Base-by-base conservation (phyloP, 1,140 invertebrate species). In the Magallana angulata region DNA sequence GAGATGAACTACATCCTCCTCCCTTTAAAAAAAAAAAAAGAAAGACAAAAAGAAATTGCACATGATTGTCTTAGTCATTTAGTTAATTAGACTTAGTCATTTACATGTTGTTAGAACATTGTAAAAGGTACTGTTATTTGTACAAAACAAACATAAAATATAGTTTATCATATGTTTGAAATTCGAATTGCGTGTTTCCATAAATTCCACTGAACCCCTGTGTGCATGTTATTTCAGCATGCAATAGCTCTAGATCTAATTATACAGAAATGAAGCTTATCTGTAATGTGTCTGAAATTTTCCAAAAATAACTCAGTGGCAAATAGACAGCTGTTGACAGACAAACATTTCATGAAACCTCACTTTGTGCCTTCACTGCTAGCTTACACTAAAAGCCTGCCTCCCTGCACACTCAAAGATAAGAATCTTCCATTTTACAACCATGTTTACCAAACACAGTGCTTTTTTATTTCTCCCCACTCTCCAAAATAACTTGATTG, bases 221-320 rank as follows among this genome's bases (percentile, higher is more conserved):
- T 48, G 36, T 48, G 36, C 36, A 48, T 5, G 5, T 48, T 48
- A 48, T 48, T 48, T 48, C 36, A 48, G 36, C 36, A 48, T 48
- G 36, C 36, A 48, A 48, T 76, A 30, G 18, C 24, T 11, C 36
- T 36, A 76, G 68, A 30, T 76, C 68, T 18, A 76, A 30, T 76
- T 76, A 76, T 9, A 76, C 68, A 76, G 36, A 76, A 76, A 76
- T 76, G 9, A 4, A 76, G 68, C 68, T 76, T 76, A 76, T 76
- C 68, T 76, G 9, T 76, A 48, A 48, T 12, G 11, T 36, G 68
- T 76, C 68, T 30, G 68, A 24, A 24, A 11, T 76, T 18, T 71
- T 24, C 24, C 7, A 76, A 76, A 76, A 76, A 30, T 30, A 76
- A 36, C 36, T 11, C 36, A 12, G 11, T 18, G 64, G 68, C 68